Conservation (phyloP, 2,888 invertebrate genomes). For the Xylocampa areola region DNA sequence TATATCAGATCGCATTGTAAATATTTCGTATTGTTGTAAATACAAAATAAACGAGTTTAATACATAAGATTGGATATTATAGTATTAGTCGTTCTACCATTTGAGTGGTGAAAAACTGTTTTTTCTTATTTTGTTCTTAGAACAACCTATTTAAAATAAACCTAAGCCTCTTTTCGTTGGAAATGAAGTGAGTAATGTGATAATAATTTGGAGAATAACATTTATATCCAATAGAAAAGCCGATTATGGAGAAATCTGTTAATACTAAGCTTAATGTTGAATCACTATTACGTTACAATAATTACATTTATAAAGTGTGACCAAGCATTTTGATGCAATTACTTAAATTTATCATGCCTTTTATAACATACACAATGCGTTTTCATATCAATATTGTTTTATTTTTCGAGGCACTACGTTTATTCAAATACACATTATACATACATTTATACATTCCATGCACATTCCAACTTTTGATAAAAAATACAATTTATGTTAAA, state of each 20-base stretch:
- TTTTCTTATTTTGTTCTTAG: slow-evolving; percentile 79
- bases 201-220: neutral
- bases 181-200: slow-evolving; percentile 15
- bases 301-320: no score
- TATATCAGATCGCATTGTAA: slow-evolving; percentile 83
- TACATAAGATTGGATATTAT: slow-evolving; percentile 59
- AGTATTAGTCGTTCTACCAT: slow-evolving; percentile 73
- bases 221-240: neutral
- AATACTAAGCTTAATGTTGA: no score
- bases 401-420: neutral
- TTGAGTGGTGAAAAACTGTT: slow-evolving; percentile 78
- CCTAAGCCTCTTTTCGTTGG: slow-evolving; percentile 47
- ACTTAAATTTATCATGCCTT: no score
- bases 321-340: no score
- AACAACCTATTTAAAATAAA: slow-evolving; percentile 70
- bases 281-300: no score
- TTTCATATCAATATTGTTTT: neutral
- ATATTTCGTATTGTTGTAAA: slow-evolving; percentile 84
- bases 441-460: neutral
- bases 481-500: no score
- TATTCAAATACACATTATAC: neutral
- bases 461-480: neutral
- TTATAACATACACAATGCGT: no score
- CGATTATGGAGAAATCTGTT: neutral
- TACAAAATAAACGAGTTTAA: slow-evolving; percentile 69